Conservation (phyloP, 1,140 invertebrate genomes). For the Mercenaria mercenaria region DNA sequence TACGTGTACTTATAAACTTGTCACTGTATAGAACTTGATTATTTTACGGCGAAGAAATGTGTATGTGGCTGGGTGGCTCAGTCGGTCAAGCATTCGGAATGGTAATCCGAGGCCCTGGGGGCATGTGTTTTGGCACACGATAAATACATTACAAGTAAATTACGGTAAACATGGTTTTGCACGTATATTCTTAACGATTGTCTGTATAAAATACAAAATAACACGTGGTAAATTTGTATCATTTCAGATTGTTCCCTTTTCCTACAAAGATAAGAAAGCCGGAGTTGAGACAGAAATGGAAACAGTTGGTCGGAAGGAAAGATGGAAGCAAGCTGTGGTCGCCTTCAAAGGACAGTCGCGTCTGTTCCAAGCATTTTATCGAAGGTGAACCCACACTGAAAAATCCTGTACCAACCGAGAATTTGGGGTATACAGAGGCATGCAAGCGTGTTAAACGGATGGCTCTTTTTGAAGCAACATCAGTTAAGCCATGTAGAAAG, state of each 20-base stretch:
- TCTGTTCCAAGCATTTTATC: constrained; percentile 25
- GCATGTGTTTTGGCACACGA: not conserved
- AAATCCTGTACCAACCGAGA: not conserved
- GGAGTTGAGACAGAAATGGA: not conserved
- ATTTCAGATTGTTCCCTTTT: constrained; percentile 29
- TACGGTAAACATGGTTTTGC: too few relatives aligned
- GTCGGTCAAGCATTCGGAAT: not conserved
- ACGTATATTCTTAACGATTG: not conserved
- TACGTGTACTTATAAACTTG: too few relatives aligned
- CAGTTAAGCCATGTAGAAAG: not conserved
- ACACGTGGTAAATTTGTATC: not conserved
- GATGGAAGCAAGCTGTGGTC: constrained; percentile 29
- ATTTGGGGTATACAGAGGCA: not conserved
- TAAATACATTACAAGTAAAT: not conserved
- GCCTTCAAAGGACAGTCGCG: not conserved
- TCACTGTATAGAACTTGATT: too few relatives aligned
- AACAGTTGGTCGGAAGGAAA: not conserved
- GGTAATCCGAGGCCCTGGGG: not conserved
- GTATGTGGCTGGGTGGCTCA: not conserved
- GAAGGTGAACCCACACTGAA: not conserved
- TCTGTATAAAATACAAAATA: not conserved
- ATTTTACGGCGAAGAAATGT: too few relatives aligned
- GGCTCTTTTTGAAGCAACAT: not conserved
- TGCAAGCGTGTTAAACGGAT: not conserved
- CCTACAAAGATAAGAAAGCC: not conserved